Conservation (phyloP, 2,797 vertebrate species). For the Telmatherina bonti region DNA sequence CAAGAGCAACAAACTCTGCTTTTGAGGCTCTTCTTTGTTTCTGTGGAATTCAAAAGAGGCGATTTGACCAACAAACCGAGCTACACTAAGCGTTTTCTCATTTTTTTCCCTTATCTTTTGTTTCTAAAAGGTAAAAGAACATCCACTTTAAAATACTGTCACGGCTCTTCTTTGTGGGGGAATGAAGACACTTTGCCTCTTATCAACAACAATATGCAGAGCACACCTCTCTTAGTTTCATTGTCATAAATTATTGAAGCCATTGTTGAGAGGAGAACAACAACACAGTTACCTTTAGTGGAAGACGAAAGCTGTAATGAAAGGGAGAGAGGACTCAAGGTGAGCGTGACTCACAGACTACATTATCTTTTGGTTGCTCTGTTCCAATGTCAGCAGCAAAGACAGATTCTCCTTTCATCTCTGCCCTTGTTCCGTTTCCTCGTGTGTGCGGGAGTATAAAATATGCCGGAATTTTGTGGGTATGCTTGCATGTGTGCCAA, state of each 20-base stretch:
- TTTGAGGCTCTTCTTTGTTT: constrained; percentile 7
- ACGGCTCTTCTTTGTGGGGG: constrained; percentile 36
- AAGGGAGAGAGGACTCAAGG: constrained; percentile 78
- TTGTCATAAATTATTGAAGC: constrained; percentile 81
- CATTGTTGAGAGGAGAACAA: constrained; percentile 76
- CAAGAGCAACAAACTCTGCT: constrained; percentile 9
- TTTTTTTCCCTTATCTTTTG: constrained; percentile 23
- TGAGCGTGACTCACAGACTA: constrained; percentile 83
- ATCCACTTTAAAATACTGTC: constrained; percentile 47
- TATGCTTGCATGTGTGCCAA: constrained; percentile 46
- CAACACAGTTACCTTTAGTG: constrained; percentile 67
- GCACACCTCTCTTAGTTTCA: constrained; percentile 75
- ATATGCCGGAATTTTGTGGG: constrained; percentile 65
- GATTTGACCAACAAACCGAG: constrained; percentile 15
- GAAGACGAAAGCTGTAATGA: constrained; percentile 71
- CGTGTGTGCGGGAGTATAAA: constrained; percentile 48
- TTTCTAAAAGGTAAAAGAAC: constrained; percentile 36
- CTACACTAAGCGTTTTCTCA: background rate
- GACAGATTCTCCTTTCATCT: constrained; percentile 84
- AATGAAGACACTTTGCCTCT: constrained; percentile 60
- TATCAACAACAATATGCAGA: constrained; percentile 68
- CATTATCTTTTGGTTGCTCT: constrained; percentile 83
- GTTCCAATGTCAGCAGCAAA: constrained; percentile 85
- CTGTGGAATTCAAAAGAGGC: constrained; percentile 22
- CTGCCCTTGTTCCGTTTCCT: constrained; percentile 76